These are phyloP conservation scores for Tanytarsus gracilentus DNA, from an alignment of 2,888 invertebrate genomes.

Conservation along the genomic window DNA sequence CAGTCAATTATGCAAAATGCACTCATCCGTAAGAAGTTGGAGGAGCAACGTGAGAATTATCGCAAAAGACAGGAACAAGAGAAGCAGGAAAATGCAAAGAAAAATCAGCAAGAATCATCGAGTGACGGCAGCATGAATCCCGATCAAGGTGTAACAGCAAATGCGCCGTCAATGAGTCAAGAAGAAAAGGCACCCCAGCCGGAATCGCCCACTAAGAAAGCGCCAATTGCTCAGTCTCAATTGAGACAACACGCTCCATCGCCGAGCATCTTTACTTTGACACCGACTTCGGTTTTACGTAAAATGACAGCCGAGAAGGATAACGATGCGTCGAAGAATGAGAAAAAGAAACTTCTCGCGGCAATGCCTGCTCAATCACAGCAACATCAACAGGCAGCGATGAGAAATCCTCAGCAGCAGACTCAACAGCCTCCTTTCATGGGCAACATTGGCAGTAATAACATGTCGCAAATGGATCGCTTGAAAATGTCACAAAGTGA, in stretches of 20 bases:
- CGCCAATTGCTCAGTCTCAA: conserved; percentile 30
- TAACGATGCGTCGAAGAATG: conserved; percentile 41
- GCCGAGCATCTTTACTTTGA: conserved; percentile 73
- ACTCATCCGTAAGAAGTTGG: conserved; percentile 78
- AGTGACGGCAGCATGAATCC: conserved; percentile 21
- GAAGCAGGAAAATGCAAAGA: conserved; percentile 29
- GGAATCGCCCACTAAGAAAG: conserved; percentile 13
- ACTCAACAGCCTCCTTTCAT: conserved; percentile 29
- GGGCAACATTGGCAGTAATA: neutral
- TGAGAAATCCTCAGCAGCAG: conserved; percentile 35
- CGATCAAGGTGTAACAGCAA: conserved; percentile 25
- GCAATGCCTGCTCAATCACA: neutral
- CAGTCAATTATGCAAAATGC: conserved; percentile 81
- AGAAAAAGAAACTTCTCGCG: conserved; percentile 15
- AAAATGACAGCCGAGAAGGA: conserved; percentile 92
- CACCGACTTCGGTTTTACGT: conserved; percentile 85
- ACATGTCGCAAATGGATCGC: neutral
- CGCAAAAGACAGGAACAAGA: conserved; percentile 63
- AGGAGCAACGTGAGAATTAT: conserved; percentile 78
- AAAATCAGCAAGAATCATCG: conserved; percentile 17
- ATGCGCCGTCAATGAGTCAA: conserved; percentile 28
- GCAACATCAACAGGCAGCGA: conserved; percentile 15
- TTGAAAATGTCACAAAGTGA: conserved; percentile 21
- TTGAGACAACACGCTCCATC: conserved; percentile 40
- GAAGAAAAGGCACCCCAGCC: neutral